phyloP scores from a whole-genome alignment of 1,140 invertebrate genomes.

The Zaprionus africanus region DNA sequence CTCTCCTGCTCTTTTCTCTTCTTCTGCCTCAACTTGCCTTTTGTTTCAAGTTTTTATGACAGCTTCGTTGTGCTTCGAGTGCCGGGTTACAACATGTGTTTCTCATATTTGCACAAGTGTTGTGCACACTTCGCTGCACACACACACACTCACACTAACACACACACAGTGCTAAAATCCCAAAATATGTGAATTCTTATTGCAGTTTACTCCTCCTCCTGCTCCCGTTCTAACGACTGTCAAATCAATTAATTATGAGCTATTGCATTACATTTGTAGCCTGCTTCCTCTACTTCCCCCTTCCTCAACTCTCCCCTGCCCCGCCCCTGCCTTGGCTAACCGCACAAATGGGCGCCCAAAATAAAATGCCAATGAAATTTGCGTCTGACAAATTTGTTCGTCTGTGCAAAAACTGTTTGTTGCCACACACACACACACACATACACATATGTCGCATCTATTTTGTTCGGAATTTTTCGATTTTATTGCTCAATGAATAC shows the following conservation, averaged over 20 bases:
- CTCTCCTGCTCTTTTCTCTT: background rate
- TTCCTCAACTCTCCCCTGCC: background rate
- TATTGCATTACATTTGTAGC: constrained; percentile 30
- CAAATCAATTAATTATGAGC: constrained; percentile 53
- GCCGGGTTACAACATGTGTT: constrained; percentile 65
- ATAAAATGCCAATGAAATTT: constrained; percentile 56
- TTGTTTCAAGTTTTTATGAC: constrained; percentile 68
- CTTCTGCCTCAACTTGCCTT: constrained; percentile 7
- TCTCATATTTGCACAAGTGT: constrained; percentile 46
- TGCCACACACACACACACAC: constrained; percentile 7
- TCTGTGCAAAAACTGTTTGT: constrained; percentile 43
- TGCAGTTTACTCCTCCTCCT: constrained; percentile 13
- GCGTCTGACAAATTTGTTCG: constrained; percentile 55
- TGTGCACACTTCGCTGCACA: constrained; percentile 29
- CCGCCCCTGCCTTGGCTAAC: constrained; percentile 9
- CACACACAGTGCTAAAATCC: background rate
- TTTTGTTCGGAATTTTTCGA: constrained; percentile 61
- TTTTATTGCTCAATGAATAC: constrained; percentile 73
- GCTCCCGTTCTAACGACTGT: constrained; percentile 18
- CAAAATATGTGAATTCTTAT: background rate
- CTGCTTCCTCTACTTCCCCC: background rate
- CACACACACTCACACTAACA: background rate
- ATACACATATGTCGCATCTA: constrained; percentile 16
- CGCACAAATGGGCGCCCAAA: constrained; percentile 12
- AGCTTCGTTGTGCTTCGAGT: constrained; percentile 63